phyloP scores from a whole-genome alignment of 2,888 invertebrate genomes.

The Drepana falcataria region DNA sequence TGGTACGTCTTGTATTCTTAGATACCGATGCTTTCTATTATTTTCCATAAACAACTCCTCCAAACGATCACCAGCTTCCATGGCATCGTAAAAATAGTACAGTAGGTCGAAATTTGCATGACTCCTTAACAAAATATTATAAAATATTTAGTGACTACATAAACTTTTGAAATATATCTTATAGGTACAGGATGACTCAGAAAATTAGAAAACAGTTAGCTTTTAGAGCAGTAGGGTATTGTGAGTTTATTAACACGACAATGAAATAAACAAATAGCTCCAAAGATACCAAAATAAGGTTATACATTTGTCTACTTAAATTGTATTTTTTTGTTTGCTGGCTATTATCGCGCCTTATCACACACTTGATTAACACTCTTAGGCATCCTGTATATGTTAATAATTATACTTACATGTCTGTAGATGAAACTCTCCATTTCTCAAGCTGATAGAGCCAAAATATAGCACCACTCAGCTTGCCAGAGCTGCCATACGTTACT shows the following conservation, averaged over 20 bases:
- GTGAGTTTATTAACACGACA: too few relatives aligned
- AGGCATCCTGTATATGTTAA: too few relatives aligned
- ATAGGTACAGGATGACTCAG: too few relatives aligned
- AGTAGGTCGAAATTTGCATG: slow-evolving; percentile 94
- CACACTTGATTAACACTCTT: too few relatives aligned
- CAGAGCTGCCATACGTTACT: slow-evolving; percentile 89
- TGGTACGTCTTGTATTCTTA: slow-evolving; percentile 81
- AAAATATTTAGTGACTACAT: not conserved
- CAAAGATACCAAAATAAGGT: too few relatives aligned
- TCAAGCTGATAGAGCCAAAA: slow-evolving; percentile 92
- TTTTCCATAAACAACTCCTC: slow-evolving; percentile 83
- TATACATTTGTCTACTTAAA: too few relatives aligned
- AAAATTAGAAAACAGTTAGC: too few relatives aligned
- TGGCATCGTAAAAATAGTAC: slow-evolving; percentile 93
- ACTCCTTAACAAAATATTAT: slow-evolving; percentile 79
- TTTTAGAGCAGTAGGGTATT: too few relatives aligned
- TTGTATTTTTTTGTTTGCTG: too few relatives aligned
- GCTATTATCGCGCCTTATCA: too few relatives aligned
- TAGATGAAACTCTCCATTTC: slow-evolving; percentile 90
- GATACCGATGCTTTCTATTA: slow-evolving; percentile 85
- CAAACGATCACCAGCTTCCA: slow-evolving; percentile 83
- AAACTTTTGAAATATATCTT: too few relatives aligned
- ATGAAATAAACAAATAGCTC: too few relatives aligned
- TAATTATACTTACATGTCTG: slow-evolving; percentile 80
- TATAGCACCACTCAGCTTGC: slow-evolving; percentile 92